A percentile compares a stretch with the other conserved stretches of the same genome.
Conservation (phyloP, 2,113 vertebrate species). For the Campylorhamphus procurvoides region DNA sequence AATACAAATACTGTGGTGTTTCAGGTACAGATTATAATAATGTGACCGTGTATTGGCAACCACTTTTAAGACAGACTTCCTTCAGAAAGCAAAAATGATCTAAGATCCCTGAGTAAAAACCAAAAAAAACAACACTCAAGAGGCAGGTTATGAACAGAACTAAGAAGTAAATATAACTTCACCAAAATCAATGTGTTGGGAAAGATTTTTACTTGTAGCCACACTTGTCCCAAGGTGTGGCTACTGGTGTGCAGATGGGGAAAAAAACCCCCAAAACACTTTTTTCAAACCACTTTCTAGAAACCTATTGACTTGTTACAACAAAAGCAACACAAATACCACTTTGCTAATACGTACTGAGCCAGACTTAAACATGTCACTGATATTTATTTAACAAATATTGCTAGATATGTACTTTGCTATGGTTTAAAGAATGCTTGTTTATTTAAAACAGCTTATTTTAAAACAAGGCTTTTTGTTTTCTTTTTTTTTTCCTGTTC, state of each 20-base stretch:
- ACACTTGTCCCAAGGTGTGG: neutral
- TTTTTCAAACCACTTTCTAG: neutral
- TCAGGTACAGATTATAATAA: neutral
- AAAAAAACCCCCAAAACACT: neutral
- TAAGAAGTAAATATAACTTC: neutral
- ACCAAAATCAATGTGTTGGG: neutral
- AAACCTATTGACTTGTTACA: neutral
- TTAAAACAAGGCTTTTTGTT: neutral
- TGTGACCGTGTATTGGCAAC: neutral
- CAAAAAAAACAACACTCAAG: neutral
- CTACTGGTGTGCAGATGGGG: neutral
- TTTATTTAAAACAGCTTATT: conserved; percentile 20
- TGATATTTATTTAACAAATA: conserved; percentile 31
- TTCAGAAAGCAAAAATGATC: neutral
- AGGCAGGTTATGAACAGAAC: neutral
- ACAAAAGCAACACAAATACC: neutral
- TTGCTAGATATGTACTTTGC: neutral
- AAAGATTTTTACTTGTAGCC: neutral
- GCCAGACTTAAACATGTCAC: conserved; percentile 27
- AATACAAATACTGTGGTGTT: neutral
- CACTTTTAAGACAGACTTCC: neutral
- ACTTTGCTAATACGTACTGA: neutral
- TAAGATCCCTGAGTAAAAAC: neutral
- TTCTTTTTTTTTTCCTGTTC: neutral
- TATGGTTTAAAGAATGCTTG: conserved; percentile 19